Percentiles rank a stretch among this genome's conserved stretches.
These are phyloP conservation scores for Porites lobata DNA, from an alignment of 92 coral and sea anemone species.

Conservation along the genomic window DNA sequence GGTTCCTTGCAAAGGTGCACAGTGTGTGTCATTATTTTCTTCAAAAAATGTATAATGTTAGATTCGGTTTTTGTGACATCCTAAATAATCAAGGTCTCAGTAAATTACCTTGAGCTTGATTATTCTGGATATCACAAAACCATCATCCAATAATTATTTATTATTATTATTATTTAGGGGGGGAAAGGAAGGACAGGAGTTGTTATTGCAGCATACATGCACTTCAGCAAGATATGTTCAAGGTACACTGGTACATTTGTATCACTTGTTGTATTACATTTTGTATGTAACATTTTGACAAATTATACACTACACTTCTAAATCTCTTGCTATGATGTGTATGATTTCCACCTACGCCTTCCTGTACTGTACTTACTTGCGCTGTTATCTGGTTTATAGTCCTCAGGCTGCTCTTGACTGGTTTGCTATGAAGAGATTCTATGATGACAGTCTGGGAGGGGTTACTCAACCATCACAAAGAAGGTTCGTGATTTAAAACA, in stretches of 20 bases:
- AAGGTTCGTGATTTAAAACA: constrained; percentile 62
- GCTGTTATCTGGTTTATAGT: constrained; percentile 40
- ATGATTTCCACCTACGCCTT: too few relatives aligned
- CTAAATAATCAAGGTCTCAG: too few relatives aligned
- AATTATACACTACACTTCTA: too few relatives aligned
- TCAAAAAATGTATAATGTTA: too few relatives aligned
- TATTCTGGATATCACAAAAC: too few relatives aligned
- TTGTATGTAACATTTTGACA: too few relatives aligned
- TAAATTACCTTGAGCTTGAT: too few relatives aligned
- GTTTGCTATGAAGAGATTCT: constrained; percentile 98
- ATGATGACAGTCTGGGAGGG: constrained; percentile 93
- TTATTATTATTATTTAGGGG: constrained; percentile 65
- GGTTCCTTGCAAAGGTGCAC: too few relatives aligned
- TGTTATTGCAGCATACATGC: constrained; percentile 99
- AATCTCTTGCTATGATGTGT: too few relatives aligned
- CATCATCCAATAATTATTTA: not conserved
- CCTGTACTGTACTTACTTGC: not conserved
- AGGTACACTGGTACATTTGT: constrained; percentile 60
- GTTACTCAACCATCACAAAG: constrained; percentile 99
- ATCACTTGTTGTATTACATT: too few relatives aligned
- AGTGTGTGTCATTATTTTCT: too few relatives aligned
- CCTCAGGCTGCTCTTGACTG: constrained; percentile 97
- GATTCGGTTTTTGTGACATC: too few relatives aligned
- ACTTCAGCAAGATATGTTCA: constrained; percentile 94
- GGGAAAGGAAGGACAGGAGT: constrained; percentile 99